Evolutionary conservation across 2,888 invertebrate species (phyloP).

Genomic region (Lissocephala sabroskyi): DNA sequence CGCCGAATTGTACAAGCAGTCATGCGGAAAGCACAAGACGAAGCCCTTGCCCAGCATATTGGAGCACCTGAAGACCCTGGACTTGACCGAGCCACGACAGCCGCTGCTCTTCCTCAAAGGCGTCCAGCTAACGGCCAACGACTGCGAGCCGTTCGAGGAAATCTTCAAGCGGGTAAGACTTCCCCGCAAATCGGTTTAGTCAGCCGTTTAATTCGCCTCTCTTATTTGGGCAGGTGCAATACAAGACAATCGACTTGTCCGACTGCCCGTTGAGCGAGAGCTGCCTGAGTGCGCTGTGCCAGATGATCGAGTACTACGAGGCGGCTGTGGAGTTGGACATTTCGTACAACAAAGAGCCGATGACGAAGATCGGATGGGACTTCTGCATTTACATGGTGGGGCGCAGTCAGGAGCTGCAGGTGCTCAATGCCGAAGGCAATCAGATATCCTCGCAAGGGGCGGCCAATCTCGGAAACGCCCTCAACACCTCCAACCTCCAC

Average conservation of each 20-base stretch:
- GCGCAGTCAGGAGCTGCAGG: slow-evolving; percentile 68
- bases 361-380: slow-evolving; percentile 87
- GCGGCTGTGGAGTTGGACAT: slow-evolving; percentile 84
- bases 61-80: slow-evolving; percentile 79
- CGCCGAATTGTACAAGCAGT: slow-evolving; percentile 80
- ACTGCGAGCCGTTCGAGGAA: slow-evolving; percentile 88
- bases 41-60: slow-evolving; percentile 80
- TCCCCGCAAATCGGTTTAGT: background rate
- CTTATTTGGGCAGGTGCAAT: slow-evolving; percentile 68
- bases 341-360: slow-evolving; percentile 80
- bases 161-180: slow-evolving; percentile 79
- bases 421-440: slow-evolving; percentile 70
- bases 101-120: slow-evolving; percentile 77
- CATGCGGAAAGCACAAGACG: slow-evolving; percentile 82
- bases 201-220: slow-evolving; percentile 34
- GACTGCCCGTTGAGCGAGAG: slow-evolving; percentile 71
- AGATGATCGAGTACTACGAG: slow-evolving; percentile 95
- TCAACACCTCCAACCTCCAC: slow-evolving; percentile 81
- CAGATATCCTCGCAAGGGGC: slow-evolving; percentile 72
- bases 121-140: slow-evolving; percentile 77
- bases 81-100: slow-evolving; percentile 73
- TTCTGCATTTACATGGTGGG: slow-evolving; percentile 76
- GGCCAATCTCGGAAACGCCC: slow-evolving; percentile 81
- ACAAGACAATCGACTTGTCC: slow-evolving; percentile 70
- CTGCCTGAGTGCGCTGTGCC: slow-evolving; percentile 84